Conservation (phyloP, 1,140 invertebrate species). For the Caenorhabditis latens region DNA sequence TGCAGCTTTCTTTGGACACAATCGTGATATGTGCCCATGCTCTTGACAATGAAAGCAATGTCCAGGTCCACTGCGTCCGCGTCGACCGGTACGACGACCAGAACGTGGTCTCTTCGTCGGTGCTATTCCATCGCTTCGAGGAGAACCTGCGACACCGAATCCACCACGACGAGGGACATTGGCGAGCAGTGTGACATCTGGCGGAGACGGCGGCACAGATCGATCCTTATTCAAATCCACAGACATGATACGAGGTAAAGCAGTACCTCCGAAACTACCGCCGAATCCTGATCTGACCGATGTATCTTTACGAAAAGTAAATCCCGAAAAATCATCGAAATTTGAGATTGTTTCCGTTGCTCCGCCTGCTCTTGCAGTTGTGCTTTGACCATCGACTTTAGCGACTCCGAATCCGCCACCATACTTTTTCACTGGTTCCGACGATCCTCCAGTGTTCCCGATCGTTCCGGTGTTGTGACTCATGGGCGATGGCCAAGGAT, state of each 20-base stretch:
- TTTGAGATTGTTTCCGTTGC: not conserved
- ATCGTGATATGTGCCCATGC: conserved; percentile 43
- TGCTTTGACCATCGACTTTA: not conserved
- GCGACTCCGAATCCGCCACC: not conserved
- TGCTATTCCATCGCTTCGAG: not conserved
- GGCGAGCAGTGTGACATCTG: too few species aligned
- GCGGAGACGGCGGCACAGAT: too few species aligned
- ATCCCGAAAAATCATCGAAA: not conserved
- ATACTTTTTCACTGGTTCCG: not conserved
- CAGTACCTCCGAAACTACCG: not conserved
- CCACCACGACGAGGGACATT: not conserved
- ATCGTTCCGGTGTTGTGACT: not conserved
- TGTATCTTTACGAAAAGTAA: not conserved
- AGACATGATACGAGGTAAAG: too few species aligned
- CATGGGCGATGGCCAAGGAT: not conserved
- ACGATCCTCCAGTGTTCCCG: not conserved
- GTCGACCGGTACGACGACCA: not conserved
- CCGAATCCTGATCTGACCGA: not conserved
- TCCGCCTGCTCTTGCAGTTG: not conserved
- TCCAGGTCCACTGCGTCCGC: not conserved
- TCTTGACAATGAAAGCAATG: conserved; percentile 45
- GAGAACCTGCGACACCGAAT: not conserved
- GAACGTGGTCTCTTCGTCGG: conserved; percentile 18
- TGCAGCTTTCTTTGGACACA: conserved; percentile 24
- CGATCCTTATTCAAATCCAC: too few species aligned